A percentile compares a stretch with the other conserved stretches of the same genome.
phyloP scores from a whole-genome alignment of 2,797 vertebrate species.

The Ctenopoma multispine region DNA sequence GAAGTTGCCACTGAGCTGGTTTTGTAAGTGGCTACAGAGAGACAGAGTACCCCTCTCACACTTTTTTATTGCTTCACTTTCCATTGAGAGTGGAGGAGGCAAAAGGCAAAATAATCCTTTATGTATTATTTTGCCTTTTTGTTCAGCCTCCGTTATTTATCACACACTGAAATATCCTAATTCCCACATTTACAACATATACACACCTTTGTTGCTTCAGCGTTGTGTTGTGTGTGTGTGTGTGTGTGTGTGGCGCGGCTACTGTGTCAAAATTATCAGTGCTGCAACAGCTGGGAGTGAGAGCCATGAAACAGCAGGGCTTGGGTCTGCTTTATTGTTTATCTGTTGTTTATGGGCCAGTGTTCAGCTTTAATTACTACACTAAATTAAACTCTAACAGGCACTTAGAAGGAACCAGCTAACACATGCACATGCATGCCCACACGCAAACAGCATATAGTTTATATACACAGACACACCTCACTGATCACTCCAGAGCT shows the following conservation, averaged over 20 bases:
- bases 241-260: constrained; percentile 81
- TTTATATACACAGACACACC: constrained; percentile 72
- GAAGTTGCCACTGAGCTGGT: constrained; percentile 42
- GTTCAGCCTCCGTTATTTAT: constrained; percentile 42
- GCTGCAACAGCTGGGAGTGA: constrained; percentile 97
- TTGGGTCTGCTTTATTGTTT: constrained; percentile 96
- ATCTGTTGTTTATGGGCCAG: constrained; percentile 99
- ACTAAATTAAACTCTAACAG: constrained; percentile 99
- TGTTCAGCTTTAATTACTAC: constrained; percentile 99
- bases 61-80: constrained; percentile 50
- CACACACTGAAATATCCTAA: constrained; percentile 46
- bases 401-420: constrained; percentile 91
- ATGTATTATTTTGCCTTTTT: constrained; percentile 52
- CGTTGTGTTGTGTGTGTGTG: constrained; percentile 71
- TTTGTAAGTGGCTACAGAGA: constrained; percentile 33
- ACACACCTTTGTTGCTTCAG: constrained; percentile 69
- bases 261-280: constrained; percentile 93
- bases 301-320: constrained; percentile 98
- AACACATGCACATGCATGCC: constrained; percentile 45
- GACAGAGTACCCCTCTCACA: constrained; percentile 29
- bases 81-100: constrained; percentile 62
- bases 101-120: constrained; percentile 46
- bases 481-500: constrained; percentile 79
- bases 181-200: constrained; percentile 40
- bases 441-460: constrained; percentile 35